Conservation (phyloP, 2,797 vertebrate genomes). For the Bovichtus diacanthus region DNA sequence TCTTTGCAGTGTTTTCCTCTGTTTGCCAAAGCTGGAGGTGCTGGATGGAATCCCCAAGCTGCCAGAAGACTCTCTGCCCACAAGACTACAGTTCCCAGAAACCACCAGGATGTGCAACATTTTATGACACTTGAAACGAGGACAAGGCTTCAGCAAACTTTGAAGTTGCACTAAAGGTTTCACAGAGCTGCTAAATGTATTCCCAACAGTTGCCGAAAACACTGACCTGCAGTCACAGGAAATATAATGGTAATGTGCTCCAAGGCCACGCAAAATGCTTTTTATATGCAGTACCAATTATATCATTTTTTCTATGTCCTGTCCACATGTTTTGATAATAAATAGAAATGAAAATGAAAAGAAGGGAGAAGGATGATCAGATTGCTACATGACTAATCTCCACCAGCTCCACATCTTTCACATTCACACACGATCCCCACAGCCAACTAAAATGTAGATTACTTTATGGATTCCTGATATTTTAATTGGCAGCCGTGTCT, state of each 20-base stretch:
- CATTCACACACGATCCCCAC: neutral
- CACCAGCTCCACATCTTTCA: constrained; percentile 21
- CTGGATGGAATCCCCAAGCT: constrained; percentile 93
- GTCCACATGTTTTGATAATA: constrained; percentile 54
- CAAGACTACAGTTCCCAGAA: constrained; percentile 64
- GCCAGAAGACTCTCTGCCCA: constrained; percentile 88
- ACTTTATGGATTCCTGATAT: neutral
- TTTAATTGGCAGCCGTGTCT: neutral
- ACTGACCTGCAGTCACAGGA: neutral
- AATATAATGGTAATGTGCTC: constrained; percentile 9
- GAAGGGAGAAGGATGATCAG: constrained; percentile 34
- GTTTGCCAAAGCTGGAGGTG: constrained; percentile 94
- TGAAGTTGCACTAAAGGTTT: neutral
- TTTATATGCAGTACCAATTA: constrained; percentile 11
- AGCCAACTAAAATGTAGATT: neutral
- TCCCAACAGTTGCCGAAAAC: constrained; percentile 17
- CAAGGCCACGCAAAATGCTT: constrained; percentile 13
- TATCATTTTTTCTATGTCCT: constrained; percentile 5
- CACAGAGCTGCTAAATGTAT: neutral
- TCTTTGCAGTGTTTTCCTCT: constrained; percentile 90
- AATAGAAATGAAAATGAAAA: no score
- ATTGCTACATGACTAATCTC: constrained; percentile 55
- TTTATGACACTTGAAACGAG: constrained; percentile 78
- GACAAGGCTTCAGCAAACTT: neutral
- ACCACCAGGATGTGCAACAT: constrained; percentile 88